Percentiles rank a stretch among this genome's conserved stretches.
Conservation (phyloP, 2,888 invertebrate species). For the Colostygia pectinataria region DNA sequence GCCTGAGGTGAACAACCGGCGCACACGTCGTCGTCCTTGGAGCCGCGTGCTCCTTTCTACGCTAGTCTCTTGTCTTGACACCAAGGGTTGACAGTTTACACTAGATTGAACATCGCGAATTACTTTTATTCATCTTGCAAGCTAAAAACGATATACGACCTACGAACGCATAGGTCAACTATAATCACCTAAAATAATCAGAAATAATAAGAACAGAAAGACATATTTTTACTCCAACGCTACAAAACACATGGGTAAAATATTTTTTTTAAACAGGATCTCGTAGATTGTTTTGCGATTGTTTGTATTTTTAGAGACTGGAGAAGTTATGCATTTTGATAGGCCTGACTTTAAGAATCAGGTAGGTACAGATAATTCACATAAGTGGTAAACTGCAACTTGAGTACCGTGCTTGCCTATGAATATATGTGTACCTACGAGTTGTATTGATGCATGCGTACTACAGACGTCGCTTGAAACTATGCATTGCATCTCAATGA, state of each 20-base stretch:
- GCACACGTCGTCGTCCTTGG: conserved; percentile 71
- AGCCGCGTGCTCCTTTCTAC: conserved; percentile 71
- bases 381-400: conserved; percentile 48
- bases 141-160: too few species aligned
- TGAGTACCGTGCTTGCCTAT: conserved; percentile 39
- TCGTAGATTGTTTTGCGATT: too few species aligned
- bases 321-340: too few species aligned
- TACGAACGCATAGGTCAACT: too few species aligned
- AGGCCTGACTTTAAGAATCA: conserved; percentile 33
- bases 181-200: too few species aligned
- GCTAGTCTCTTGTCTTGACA: conserved; percentile 44
- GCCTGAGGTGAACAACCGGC: conserved; percentile 76
- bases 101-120: conserved; percentile 1
- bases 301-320: too few species aligned
- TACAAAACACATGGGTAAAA: too few species aligned
- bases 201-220: too few species aligned
- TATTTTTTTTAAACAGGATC: too few species aligned
- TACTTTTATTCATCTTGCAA: too few species aligned
- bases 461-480: conserved; percentile 16
- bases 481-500: conserved; percentile 13
- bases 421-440: conserved; percentile 1
- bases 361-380: conserved; percentile 44
- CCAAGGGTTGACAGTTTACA: conserved; percentile 33
- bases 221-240: too few species aligned
- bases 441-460: conserved; percentile 20